These are phyloP conservation scores for Halictus ligatus DNA, from an alignment of 2,888 invertebrate species.

Conservation along the genomic window DNA sequence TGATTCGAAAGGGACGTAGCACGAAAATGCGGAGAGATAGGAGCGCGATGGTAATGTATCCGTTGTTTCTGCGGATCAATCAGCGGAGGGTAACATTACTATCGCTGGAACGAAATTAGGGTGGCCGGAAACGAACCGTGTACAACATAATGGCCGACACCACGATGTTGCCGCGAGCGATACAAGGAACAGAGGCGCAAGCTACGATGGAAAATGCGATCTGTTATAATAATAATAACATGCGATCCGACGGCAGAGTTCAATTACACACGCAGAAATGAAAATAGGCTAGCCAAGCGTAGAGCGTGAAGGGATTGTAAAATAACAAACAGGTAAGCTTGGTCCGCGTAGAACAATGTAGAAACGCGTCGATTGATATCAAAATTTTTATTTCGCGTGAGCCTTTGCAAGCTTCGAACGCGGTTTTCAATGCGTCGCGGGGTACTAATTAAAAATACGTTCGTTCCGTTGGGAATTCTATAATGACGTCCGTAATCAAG, in stretches of 20 bases:
- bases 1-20: neutral
- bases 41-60: conserved; percentile 14
- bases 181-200: neutral
- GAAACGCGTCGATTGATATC: neutral
- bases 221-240: neutral
- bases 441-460: neutral
- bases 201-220: neutral
- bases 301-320: neutral
- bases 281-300: neutral
- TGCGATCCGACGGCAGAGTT: neutral
- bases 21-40: conserved; percentile 10
- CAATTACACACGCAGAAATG: neutral
- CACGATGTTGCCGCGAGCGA: neutral
- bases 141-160: neutral
- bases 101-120: conserved; percentile 23
- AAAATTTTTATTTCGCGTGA: neutral
- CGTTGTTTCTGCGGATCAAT: conserved; percentile 21
- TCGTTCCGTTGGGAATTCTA: neutral
- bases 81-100: conserved; percentile 15
- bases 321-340: neutral
- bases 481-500: neutral
- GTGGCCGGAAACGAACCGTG: conserved; percentile 15
- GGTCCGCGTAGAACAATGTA: neutral
- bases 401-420: neutral
- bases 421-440: neutral